Conservation (phyloP, 1,140 invertebrate species). For the Aphelenchoides besseyi region DNA sequence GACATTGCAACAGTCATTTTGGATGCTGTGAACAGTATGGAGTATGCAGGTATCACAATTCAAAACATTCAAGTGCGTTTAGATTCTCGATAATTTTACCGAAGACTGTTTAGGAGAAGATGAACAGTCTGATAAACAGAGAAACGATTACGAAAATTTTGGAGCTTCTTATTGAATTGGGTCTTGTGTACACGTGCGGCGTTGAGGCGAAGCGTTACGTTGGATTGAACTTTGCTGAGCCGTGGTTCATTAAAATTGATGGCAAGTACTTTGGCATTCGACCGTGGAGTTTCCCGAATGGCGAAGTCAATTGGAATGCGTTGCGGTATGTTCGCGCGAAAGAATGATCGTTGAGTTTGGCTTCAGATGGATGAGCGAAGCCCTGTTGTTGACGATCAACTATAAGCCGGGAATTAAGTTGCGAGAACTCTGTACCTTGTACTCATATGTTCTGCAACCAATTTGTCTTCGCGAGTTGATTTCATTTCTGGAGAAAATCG, state of each 20-base stretch:
- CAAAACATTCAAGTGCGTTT: not conserved
- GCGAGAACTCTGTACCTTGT: not conserved
- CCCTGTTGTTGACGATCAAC: constrained; percentile 12
- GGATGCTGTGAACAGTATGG: not conserved
- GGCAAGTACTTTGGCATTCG: not conserved
- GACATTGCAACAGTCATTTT: not conserved
- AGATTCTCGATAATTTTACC: no score
- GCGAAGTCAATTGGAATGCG: constrained; percentile 13
- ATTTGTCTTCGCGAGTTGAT: constrained; percentile 5
- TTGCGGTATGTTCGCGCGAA: not conserved
- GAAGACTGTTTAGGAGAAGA: no score
- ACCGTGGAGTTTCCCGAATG: constrained; percentile 11
- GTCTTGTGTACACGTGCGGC: not conserved
- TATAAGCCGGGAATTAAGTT: constrained; percentile 1
- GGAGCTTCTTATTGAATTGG: not conserved
- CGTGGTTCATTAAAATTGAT: not conserved
- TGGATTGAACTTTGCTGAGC: not conserved
- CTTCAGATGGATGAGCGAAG: constrained; percentile 10
- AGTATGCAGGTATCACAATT: constrained; percentile 8
- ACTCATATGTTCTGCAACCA: constrained; percentile 7
- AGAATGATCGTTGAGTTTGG: not conserved
- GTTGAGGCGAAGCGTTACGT: not conserved
- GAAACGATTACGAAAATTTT: not conserved
- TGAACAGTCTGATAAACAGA: no score
- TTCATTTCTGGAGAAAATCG: constrained; percentile 4